A percentile compares a stretch with the other conserved stretches of the same genome.
These are phyloP conservation scores for Arctia plantaginis DNA, from an alignment of 2,888 invertebrate species.

Conservation along the genomic window DNA sequence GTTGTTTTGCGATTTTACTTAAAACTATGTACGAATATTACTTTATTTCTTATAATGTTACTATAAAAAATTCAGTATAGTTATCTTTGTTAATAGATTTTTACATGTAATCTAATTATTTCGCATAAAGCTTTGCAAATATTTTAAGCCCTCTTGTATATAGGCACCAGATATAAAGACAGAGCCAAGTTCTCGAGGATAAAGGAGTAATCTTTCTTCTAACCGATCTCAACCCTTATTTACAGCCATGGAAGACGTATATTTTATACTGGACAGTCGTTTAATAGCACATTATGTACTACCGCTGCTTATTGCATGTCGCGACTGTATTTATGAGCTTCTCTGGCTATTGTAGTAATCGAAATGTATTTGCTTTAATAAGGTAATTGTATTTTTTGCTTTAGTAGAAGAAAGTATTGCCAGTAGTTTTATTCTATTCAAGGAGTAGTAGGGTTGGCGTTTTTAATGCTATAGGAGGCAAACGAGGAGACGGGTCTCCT, in stretches of 20 bases:
- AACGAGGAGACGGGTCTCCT: too few species aligned
- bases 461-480: too few species aligned
- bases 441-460: neutral
- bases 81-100: neutral
- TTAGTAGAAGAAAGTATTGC: neutral
- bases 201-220: conserved; percentile 58
- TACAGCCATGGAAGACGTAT: conserved; percentile 55
- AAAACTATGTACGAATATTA: too few species aligned
- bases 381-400: neutral
- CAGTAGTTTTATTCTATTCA: neutral
- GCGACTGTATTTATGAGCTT: conserved; percentile 10
- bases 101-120: neutral
- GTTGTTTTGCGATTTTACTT: neutral
- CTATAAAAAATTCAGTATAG: neutral
- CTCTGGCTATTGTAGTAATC: conserved; percentile 1
- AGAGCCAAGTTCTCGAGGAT: conserved; percentile 33
- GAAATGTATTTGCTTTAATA: conserved; percentile 3
- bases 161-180: conserved; percentile 11
- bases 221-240: conserved; percentile 63
- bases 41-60: neutral
- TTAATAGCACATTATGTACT: conserved; percentile 42
- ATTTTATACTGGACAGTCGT: conserved; percentile 47
- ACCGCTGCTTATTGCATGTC: conserved; percentile 7
- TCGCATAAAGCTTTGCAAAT: conserved; percentile 4
- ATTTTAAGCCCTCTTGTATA: conserved; percentile 4